Evolutionary conservation across 2,888 invertebrate species (phyloP).

Genomic region (Drosophila atripex): DNA sequence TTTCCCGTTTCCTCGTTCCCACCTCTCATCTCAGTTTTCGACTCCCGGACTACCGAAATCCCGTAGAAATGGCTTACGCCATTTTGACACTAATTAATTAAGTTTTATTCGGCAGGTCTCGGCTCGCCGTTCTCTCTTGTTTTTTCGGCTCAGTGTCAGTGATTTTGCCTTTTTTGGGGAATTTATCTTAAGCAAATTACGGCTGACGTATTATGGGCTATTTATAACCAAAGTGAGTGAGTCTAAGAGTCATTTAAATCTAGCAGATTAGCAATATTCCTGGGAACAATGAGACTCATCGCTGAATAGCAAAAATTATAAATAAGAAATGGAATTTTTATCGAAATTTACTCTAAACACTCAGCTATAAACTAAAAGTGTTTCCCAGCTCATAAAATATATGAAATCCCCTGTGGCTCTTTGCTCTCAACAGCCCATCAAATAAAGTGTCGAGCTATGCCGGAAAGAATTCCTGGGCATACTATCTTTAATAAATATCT

Average conservation of each 20-base stretch:
- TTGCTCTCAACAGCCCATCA: slow-evolving; percentile 48
- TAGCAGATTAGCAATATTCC: not conserved
- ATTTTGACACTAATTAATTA: slow-evolving; percentile 78
- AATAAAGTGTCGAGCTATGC: slow-evolving; percentile 45
- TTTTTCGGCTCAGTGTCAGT: slow-evolving; percentile 11
- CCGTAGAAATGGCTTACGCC: slow-evolving; percentile 43
- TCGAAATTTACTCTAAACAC: slow-evolving; percentile 37
- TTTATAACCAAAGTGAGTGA: slow-evolving; percentile 32
- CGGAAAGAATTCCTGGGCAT: not conserved
- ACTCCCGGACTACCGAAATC: slow-evolving; percentile 3
- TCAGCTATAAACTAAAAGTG: slow-evolving; percentile 53
- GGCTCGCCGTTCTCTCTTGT: slow-evolving; percentile 4
- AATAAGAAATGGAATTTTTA: slow-evolving; percentile 30
- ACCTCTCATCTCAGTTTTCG: slow-evolving; percentile 3
- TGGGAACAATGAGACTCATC: no score
- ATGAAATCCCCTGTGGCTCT: slow-evolving; percentile 55
- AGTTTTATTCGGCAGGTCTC: slow-evolving; percentile 51
- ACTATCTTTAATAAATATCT: slow-evolving; percentile 54
- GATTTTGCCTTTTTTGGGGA: slow-evolving; percentile 10
- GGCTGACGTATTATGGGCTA: slow-evolving; percentile 34
- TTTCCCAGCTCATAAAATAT: slow-evolving; percentile 55
- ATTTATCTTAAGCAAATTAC: slow-evolving; percentile 44
- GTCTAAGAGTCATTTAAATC: slow-evolving; percentile 3
- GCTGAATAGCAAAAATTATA: no score
- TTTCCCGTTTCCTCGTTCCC: not conserved